These are phyloP conservation scores for Deroplatys truncata DNA, from an alignment of 2,888 invertebrate species.

Conservation along the genomic window DNA sequence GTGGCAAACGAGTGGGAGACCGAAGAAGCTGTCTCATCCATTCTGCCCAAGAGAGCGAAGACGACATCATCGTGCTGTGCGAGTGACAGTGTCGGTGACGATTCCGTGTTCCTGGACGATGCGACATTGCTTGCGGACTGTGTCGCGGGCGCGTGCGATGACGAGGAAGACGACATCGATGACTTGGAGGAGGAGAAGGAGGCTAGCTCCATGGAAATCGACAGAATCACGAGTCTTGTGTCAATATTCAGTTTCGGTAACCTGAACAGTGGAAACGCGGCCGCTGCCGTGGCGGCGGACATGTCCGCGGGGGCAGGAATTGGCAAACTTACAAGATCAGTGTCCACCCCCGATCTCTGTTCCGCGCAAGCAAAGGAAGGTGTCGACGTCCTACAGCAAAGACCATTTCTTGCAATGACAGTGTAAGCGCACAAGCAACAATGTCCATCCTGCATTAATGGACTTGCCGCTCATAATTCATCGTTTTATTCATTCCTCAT, in stretches of 20 bases:
- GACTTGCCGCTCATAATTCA: neutral
- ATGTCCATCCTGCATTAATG: neutral
- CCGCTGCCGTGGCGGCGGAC: slow-evolving; percentile 20
- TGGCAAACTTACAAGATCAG: slow-evolving; percentile 44
- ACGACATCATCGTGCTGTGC: slow-evolving; percentile 36
- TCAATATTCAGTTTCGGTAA: slow-evolving; percentile 56
- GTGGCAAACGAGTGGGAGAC: slow-evolving; percentile 49
- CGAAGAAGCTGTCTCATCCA: slow-evolving; percentile 53
- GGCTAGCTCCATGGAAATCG: slow-evolving; percentile 52
- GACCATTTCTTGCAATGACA: slow-evolving; percentile 53
- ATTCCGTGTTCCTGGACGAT: slow-evolving; percentile 47
- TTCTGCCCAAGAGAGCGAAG: slow-evolving; percentile 49
- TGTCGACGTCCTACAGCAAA: slow-evolving; percentile 46
- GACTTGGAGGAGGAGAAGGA: slow-evolving; percentile 34
- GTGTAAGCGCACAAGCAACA: slow-evolving; percentile 42
- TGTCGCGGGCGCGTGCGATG: slow-evolving; percentile 36
- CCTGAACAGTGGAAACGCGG: slow-evolving; percentile 20
- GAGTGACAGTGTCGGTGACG: slow-evolving; percentile 34
- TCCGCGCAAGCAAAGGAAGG: slow-evolving; percentile 52
- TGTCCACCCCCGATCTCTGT: slow-evolving; percentile 52
- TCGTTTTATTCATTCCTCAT: neutral
- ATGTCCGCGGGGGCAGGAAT: slow-evolving; percentile 30
- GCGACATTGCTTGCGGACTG: slow-evolving; percentile 44
- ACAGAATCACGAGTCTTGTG: slow-evolving; percentile 55
- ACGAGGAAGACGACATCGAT: slow-evolving; percentile 35